Base-by-base conservation (phyloP, 2,797 vertebrate genomes). In the Hydrolagus colliei region DNA sequence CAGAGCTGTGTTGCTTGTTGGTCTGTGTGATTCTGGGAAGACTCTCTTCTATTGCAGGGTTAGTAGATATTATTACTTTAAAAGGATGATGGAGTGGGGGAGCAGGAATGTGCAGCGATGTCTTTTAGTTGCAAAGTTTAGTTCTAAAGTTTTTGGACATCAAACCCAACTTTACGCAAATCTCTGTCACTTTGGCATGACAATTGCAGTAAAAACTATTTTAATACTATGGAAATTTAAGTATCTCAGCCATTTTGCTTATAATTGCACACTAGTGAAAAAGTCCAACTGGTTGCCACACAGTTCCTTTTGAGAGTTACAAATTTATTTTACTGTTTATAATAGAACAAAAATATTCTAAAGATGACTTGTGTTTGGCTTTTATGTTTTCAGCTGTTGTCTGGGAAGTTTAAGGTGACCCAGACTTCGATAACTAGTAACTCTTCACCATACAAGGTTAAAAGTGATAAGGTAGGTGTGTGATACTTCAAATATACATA, bases 11-110 rank as follows among this genome's bases (percentile, higher is more conserved):
- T 92, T 99, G 87, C 89, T 99, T 76, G 91, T 98, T 79, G 98
- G 98, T 11, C 93, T 98, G n/a, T 97, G 96, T 87, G 97, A 98
- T 87, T 93, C 97, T 0, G 98, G 98, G 62, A 99, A 99, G 89
- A 97, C 97, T 0, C 93, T 99, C 11, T 93, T 99, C 0, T 98
- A 98, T 88, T 94, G 92, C 35, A 91, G 96, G 91, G 98, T 98
- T 92, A 90, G 89, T 27, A 2, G 71, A 77, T 73, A 12, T 86
- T 0, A 0, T 0, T 0, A 13, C 61, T 27, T 80, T 73, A 73
- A 18, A 73, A 27, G 16, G 22, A 5, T 10, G 22, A 73, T 27
- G 4, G 16, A 11, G 16, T 6, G 4, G 72, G 16, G 11, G 5
- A 68, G 67, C 2, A 52, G 6, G 41, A 52, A 22, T 32, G 27